Base-by-base conservation (phyloP, 2,113 vertebrate genomes). In the Delphinus delphis region DNA sequence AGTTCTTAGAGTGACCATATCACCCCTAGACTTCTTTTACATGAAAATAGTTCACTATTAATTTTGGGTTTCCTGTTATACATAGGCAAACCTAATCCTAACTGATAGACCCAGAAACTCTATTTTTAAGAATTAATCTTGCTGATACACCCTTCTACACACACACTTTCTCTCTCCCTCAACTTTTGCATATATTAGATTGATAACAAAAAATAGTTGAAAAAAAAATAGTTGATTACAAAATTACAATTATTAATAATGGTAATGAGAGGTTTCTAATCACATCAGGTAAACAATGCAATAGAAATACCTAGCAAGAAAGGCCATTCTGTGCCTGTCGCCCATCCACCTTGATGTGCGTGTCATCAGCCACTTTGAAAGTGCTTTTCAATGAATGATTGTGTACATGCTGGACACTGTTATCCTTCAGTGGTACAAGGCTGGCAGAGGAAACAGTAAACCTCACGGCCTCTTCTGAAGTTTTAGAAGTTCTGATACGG, bases 231-330 rank as follows among this genome's bases (percentile, higher is more conserved):
- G 31, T 0, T 91, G 74, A 86, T 63, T 80, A 97, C 21, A 90
- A 71, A 93, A 83, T 81, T 68, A 38, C n/a, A 96, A 76, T 31
- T 77, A 70, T 79, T 86, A 73, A 77, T 68, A 92, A 93, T 82
- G 36, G 71, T 68, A 92, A 93, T 82, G 36, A 76, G 47, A 92
- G 36, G 44, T 53, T 92, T 92, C 60, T 89, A 92, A 50, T 82
- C 87, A 82, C 26, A 65, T 88, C 41, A 82, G 50, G 62, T 62
- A 62, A 71, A 88, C 65, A 96, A 80, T 38, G 8, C 53, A 76
- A 85, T 12, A 92, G 44, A 94, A 73, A 85, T 38, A 83, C 14
- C 44, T 21, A 65, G 23, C 44, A 93, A 82, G 83, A 80, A 74
- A 88, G 73, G 67, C 44, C 70, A 73, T 88, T 85, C 18, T 85